Evolutionary conservation across 2,888 invertebrate species (phyloP).

Genomic region (Hydraecia micacea): DNA sequence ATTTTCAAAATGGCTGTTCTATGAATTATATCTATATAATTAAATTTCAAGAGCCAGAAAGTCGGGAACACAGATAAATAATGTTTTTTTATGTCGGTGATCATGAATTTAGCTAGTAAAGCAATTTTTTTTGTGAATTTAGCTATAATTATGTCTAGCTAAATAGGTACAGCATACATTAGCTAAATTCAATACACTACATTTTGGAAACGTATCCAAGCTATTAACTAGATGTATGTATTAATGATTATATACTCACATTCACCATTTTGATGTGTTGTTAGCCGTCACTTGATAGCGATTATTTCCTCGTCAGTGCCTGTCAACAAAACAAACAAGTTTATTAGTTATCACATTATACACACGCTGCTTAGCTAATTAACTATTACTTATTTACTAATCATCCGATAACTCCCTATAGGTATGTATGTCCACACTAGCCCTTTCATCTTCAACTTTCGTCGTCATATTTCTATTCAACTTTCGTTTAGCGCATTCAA

Average conservation of each 20-base stretch:
- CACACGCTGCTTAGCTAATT: conserved; percentile 28
- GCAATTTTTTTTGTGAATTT: not conserved
- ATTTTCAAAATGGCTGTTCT: not conserved
- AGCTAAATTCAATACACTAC: not conserved
- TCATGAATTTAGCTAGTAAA: not conserved
- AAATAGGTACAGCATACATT: not conserved
- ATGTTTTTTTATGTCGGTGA: not conserved
- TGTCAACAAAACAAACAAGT: conserved; percentile 55
- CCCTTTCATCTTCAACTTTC: no score
- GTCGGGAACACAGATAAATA: not conserved
- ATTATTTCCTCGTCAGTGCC: conserved; percentile 33
- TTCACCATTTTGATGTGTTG: conserved; percentile 71
- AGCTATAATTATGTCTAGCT: not conserved
- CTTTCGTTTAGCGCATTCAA: no score
- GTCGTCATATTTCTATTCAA: no score
- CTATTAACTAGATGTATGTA: not conserved
- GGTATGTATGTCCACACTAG: no score
- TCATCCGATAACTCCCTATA: conserved; percentile 8
- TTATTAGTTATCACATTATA: conserved; percentile 20
- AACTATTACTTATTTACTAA: conserved; percentile 18
- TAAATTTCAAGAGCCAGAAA: not conserved
- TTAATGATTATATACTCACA: conserved; percentile 63
- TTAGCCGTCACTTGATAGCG: conserved; percentile 15
- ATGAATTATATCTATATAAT: no score
- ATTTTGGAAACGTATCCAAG: not conserved